Percentiles rank a stretch among this genome's conserved stretches.
Evolutionary conservation across 2,113 vertebrate species (phyloP).

Genomic region (Chlamydotis undulata): DNA sequence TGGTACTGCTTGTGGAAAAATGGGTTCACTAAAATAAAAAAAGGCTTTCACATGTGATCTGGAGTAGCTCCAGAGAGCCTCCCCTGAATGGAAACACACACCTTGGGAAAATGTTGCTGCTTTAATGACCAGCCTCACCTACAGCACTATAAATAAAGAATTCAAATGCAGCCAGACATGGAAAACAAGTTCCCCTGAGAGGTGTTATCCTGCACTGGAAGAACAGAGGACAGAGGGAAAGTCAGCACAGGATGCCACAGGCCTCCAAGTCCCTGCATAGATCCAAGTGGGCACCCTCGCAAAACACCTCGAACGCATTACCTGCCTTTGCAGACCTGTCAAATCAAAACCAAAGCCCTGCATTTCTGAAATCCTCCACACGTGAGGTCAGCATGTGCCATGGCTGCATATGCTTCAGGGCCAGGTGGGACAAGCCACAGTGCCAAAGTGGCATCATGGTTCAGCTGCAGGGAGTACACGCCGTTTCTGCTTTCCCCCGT

Average conservation of each 20-base stretch:
- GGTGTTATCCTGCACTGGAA: neutral
- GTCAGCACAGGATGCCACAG: neutral
- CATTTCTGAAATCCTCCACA: rapidly evolving
- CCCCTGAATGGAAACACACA: neutral
- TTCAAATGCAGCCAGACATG: neutral
- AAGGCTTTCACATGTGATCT: neutral
- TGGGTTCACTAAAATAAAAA: neutral
- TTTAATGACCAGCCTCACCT: neutral
- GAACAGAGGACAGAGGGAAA: neutral
- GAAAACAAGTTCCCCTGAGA: neutral
- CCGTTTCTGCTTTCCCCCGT: neutral
- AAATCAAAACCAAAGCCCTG: neutral
- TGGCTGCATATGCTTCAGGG: neutral
- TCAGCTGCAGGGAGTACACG: neutral
- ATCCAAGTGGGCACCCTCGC: rapidly evolving
- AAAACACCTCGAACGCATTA: neutral
- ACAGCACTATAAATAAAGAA: neutral
- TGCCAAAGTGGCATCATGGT: rapidly evolving
- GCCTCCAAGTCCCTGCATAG: neutral
- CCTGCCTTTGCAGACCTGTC: neutral
- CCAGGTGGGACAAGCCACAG: neutral
- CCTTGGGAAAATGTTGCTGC: neutral
- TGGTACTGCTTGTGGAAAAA: neutral
- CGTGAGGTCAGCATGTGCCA: rapidly evolving
- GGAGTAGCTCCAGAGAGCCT: neutral